Base-by-base conservation (phyloP, 2,797 vertebrate species). In the Tolypeutes matacus region DNA sequence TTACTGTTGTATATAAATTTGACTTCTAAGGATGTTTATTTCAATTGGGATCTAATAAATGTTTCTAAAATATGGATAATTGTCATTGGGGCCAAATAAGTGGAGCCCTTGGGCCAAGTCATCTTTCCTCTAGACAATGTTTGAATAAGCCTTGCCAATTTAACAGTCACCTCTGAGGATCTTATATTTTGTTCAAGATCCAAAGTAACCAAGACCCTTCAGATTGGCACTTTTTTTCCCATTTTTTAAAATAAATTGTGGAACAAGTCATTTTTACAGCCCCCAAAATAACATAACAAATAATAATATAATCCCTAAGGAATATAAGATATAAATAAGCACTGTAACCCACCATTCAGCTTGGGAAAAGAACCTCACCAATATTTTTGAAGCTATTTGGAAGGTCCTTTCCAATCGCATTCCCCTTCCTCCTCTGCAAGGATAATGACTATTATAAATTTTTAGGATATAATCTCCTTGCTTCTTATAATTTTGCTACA, bases 171-270 rank as follows among this genome's bases (percentile, higher is more conserved):
- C 18, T 80, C 64, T 60, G 29, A 93, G 70, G 67, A 72, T 51
- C 23, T 4, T 83, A 3, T 77, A 3, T 77, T 86, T 82, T 93
- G 69, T 90, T 94, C 46, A 58, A 64, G 18, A 36, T 67, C 29
- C 60, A 23, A 78, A 46, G 8, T 91, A 62, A 72, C 1, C 6
- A 82, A 84, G 23, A 53, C 36, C 34, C 49, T 88, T 91, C 23
- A 93, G 65, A 62, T 0, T 46, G 31, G 83, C 23, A 56, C 17
- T 4, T 53, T 39, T 64, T n/a, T 51, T 12, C n/a, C 2, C 25
- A 73, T 89, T 65, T 94, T 85, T 58, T 60, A n/a, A n/a, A n/a
- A 88, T 86, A 62, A 87, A 78, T 72, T 51, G 82, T 86, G 27
- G 86, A 72, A 58, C 21, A 69, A n/a, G 36, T 62, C 21, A 46